Evolutionary conservation across 1,140 invertebrate genomes (phyloP).

Genomic region (Drosophila biarmipes): DNA sequence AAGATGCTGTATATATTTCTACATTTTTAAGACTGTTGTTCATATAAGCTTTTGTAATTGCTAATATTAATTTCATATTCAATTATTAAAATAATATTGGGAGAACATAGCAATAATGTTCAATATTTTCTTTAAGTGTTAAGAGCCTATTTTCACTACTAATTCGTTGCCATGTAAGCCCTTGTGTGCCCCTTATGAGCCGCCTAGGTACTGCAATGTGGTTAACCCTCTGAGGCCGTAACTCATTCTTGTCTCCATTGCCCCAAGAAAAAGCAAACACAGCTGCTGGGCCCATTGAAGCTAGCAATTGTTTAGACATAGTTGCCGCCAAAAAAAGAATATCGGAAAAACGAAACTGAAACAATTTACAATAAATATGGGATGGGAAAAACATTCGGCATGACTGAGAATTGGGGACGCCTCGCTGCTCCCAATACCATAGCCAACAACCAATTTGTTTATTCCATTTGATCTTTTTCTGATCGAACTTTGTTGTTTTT

Average conservation of each 20-base stretch:
- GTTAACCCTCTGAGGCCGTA: conserved; percentile 16
- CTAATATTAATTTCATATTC: no score
- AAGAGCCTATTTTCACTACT: conserved; percentile 17
- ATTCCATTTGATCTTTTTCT: conserved; percentile 33
- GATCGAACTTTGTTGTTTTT: conserved; percentile 33
- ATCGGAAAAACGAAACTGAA: conserved; percentile 25
- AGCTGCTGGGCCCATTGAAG: conserved; percentile 57
- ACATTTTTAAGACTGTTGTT: no score
- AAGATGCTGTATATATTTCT: no score
- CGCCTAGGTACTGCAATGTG: conserved; percentile 27
- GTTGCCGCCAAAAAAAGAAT: conserved; percentile 27
- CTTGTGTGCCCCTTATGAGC: conserved; percentile 33
- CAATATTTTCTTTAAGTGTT: neutral
- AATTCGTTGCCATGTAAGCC: conserved; percentile 22
- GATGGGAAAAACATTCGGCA: conserved; percentile 54
- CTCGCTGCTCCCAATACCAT: conserved; percentile 30
- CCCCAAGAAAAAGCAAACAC: conserved; percentile 50
- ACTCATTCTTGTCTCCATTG: conserved; percentile 25
- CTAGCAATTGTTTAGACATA: conserved; percentile 63
- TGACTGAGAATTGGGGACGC: conserved; percentile 57
- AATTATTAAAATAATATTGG: no score
- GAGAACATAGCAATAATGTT: no score
- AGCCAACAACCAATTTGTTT: conserved; percentile 79
- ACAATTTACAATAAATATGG: conserved; percentile 61
- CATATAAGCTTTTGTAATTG: no score